Evolutionary conservation across 2,797 vertebrate genomes (phyloP), one percentile per base, ranked within the genome.

Genomic region (Lutjanus campechanus): DNA sequence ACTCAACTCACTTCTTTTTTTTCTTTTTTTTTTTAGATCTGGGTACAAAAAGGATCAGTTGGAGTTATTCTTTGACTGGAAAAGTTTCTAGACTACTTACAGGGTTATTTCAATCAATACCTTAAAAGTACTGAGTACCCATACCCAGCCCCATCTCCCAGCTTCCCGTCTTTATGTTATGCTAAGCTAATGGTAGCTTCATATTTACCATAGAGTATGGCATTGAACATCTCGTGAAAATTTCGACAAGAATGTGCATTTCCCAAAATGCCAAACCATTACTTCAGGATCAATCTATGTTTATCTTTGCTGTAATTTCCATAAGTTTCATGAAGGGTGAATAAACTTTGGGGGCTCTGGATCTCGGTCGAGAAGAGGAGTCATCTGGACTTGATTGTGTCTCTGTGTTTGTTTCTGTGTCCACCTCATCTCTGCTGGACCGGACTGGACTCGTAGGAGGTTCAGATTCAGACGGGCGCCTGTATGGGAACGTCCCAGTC

Each of bases 271-370:
- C 64, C 7, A 13, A 54, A 46, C 13, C 43, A 25, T 20, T 3
- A 11, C 16, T 25, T 73, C 43, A 50, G 11, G 17, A 61, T 93
- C 71, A 90, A 5, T 96, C 92, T 29, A 88, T 87, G 46, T 93
- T 93, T 11, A 92, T 95, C 44, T 96, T 96, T 17, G 93, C 83
- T 51, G 94, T 96, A 0, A 96, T 93, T 87, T 98, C 97, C 96
- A 98, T 89, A 60, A 99, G 97, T 83, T 95, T 96, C 86, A 97
- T 96, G 89, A 97, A 98, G 0, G 98, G 98, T 0, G 96, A 96
- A 84, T 96, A 96, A 10, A 94, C 91, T 81, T 88, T 92, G 59
- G 91, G 64, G 10, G 89, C 77, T 67, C 81, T 84, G 0, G 94
- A 92, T 90, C 94, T 91, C 0, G 79, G 69, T 76, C 36, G 76